Evolutionary conservation across 1,140 invertebrate species (phyloP).

Genomic region (Acromyrmex heyeri): DNA sequence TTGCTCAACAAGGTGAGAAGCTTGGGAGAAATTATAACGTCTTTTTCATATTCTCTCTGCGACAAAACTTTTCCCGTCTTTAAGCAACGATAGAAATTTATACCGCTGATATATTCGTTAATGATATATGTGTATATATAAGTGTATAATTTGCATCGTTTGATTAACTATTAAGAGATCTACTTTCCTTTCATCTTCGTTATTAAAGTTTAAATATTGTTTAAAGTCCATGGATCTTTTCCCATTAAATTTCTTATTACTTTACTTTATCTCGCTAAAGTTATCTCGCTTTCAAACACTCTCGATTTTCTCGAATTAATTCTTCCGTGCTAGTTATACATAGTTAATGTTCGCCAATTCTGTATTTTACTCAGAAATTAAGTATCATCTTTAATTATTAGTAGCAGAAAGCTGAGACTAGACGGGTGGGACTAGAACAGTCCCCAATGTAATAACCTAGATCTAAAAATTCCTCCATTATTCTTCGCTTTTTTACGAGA

Average conservation of each 20-base stretch:
- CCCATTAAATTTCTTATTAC: slow-evolving; percentile 12
- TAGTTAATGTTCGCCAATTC: not conserved
- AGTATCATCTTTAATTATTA: not conserved
- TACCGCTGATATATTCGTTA: not conserved
- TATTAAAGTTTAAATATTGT: slow-evolving; percentile 22
- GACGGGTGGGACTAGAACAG: too few relatives aligned
- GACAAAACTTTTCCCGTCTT: not conserved
- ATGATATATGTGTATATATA: not conserved
- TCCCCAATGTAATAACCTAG: too few relatives aligned
- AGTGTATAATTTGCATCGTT: slow-evolving; percentile 39
- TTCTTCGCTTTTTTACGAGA: too few relatives aligned
- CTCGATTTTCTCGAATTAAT: slow-evolving; percentile 5
- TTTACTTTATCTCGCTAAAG: not conserved
- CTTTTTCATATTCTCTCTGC: not conserved
- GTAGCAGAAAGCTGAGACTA: too few relatives aligned
- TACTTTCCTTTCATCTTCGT: not conserved
- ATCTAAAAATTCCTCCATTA: too few relatives aligned
- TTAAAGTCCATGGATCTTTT: not conserved
- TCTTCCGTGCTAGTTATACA: not conserved
- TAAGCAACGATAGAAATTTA: slow-evolving; percentile 18
- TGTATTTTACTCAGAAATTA: slow-evolving; percentile 8
- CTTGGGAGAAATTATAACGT: slow-evolving; percentile 7
- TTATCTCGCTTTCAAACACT: not conserved
- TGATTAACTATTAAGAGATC: slow-evolving; percentile 44
- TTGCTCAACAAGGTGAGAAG: slow-evolving; percentile 19